Conservation (phyloP, 2,797 vertebrate genomes). For the Eulemur coronatus region DNA sequence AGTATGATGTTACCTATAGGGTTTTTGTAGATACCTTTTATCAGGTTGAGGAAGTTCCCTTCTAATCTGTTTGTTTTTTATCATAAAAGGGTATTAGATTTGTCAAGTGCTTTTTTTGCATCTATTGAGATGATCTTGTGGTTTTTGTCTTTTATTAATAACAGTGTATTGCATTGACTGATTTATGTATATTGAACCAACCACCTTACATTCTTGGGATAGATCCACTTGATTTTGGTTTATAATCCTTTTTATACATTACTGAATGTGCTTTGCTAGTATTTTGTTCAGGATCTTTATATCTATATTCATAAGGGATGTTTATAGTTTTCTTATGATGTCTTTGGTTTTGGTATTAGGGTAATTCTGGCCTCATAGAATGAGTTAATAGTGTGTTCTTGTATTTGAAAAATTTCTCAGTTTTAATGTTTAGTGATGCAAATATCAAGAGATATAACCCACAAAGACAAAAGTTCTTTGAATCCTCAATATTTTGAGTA, state of each 20-base stretch:
- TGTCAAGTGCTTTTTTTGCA: neutral
- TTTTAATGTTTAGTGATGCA: slow-evolving; percentile 11
- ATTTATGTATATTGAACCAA: neutral
- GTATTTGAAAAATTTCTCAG: neutral
- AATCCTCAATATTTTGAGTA: neutral
- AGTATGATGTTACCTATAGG: too few species aligned
- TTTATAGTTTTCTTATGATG: neutral
- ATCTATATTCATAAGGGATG: neutral
- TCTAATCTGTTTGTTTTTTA: neutral
- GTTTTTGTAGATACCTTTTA: too few species aligned
- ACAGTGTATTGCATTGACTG: neutral
- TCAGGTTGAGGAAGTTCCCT: too few species aligned
- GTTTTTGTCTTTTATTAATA: slow-evolving; percentile 4
- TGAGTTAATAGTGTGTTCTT: neutral
- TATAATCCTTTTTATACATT: neutral
- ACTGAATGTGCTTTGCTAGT: neutral
- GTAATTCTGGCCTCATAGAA: neutral
- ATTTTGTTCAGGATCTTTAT: neutral
- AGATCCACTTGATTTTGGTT: neutral
- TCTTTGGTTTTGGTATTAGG: neutral
- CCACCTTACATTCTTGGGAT: neutral
- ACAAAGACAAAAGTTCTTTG: neutral
- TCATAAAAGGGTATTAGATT: neutral
- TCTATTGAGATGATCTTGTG: neutral
- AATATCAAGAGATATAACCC: neutral